These are phyloP conservation scores for Tinea semifulvella DNA, from an alignment of 2,888 invertebrate genomes.

Conservation along the genomic window DNA sequence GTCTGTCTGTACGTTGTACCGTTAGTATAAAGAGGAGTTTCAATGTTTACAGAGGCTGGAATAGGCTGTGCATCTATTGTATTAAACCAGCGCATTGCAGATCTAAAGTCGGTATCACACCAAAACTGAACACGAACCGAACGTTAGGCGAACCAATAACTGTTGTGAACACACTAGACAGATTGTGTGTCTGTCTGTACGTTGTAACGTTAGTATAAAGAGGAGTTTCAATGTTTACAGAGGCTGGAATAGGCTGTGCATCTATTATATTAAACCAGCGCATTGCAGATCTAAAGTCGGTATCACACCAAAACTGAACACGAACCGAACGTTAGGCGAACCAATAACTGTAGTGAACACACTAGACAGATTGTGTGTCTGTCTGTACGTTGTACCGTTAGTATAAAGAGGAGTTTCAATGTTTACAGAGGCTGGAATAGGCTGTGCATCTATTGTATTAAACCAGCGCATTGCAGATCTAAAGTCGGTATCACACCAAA, in stretches of 20 bases:
- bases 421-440: background rate
- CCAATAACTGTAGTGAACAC: too few relatives aligned
- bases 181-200: constrained; percentile 1
- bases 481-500: too few relatives aligned
- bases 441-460: constrained; percentile 4
- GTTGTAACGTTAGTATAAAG: background rate
- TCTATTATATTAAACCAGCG: background rate
- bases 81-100: background rate
- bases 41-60: background rate
- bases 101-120: too few relatives aligned
- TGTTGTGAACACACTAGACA: too few relatives aligned
- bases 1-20: background rate
- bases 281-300: too few relatives aligned
- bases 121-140: too few relatives aligned
- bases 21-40: background rate
- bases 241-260: background rate
- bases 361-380: constrained; percentile 4
- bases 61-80: constrained; percentile 2
- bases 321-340: too few relatives aligned
- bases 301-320: too few relatives aligned
- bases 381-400: background rate
- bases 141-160: too few relatives aligned
- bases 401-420: background rate
- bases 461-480: background rate
- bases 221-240: background rate